phyloP scores from a whole-genome alignment of 2,797 vertebrate genomes.

The Botia kubotai region DNA sequence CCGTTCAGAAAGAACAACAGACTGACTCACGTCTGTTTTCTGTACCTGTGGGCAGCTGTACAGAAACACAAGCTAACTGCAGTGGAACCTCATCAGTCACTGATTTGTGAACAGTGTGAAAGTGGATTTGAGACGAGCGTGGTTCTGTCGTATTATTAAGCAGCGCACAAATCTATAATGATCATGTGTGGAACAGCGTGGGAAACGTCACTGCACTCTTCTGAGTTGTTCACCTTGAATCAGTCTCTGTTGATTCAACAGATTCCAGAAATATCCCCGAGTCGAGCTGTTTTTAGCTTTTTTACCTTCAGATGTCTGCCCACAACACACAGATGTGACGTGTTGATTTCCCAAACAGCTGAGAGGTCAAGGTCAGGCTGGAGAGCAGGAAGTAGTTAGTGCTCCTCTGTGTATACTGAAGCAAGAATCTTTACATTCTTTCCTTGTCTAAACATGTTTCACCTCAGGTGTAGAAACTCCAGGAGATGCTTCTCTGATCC shows the following conservation, averaged over 20 bases:
- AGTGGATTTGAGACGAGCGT: too few relatives aligned
- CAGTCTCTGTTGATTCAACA: not conserved
- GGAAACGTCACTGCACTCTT: not conserved
- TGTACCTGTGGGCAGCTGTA: too few relatives aligned
- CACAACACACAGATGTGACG: conserved; percentile 29
- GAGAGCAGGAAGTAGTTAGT: conserved; percentile 14
- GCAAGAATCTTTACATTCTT: not conserved
- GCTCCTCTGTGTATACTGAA: not conserved
- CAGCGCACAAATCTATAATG: too few relatives aligned
- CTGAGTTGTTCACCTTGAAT: conserved; percentile 29
- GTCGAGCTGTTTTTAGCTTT: conserved; percentile 11
- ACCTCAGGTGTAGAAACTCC: not conserved
- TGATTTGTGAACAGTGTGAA: too few relatives aligned
- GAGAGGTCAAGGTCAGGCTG: conserved; percentile 51
- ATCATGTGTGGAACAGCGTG: too few relatives aligned
- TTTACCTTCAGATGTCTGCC: conserved; percentile 41
- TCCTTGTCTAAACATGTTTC: not conserved
- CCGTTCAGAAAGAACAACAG: too few relatives aligned
- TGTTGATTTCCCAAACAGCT: conserved; percentile 55
- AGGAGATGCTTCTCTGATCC: not conserved
- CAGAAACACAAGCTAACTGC: too few relatives aligned
- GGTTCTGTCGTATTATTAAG: too few relatives aligned
- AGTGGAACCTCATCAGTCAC: too few relatives aligned
- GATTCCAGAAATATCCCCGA: conserved; percentile 23
- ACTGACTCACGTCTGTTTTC: too few relatives aligned